phyloP scores from a whole-genome alignment of 2,797 vertebrate species.

The Urocyon cinereoargenteus region DNA sequence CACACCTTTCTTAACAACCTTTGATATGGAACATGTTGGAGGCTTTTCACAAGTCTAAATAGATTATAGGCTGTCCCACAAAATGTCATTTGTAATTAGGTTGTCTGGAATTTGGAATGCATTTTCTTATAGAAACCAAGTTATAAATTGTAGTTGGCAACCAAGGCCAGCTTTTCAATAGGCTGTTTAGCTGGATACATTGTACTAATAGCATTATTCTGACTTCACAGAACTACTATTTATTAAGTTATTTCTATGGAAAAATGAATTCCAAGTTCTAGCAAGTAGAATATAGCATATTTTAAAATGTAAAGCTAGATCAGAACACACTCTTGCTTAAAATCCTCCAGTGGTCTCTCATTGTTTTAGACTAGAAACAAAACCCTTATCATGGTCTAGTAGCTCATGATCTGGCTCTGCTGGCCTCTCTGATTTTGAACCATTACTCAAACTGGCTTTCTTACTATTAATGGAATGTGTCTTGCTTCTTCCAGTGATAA shows the following conservation, averaged over 20 bases:
- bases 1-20: constrained; percentile 77
- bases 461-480: not conserved
- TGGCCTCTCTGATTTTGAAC: constrained; percentile 5
- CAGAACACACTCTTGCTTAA: not conserved
- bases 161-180: constrained; percentile 67
- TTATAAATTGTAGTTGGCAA: constrained; percentile 78
- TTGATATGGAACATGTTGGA: constrained; percentile 63
- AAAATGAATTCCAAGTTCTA: constrained; percentile 74
- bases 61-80: constrained; percentile 73
- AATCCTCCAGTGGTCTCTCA: not conserved
- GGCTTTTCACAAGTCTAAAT: constrained; percentile 69
- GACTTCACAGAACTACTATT: constrained; percentile 67
- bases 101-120: constrained; percentile 75
- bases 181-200: constrained; percentile 64
- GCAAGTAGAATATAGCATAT: constrained; percentile 49
- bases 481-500: not conserved
- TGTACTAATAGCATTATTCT: constrained; percentile 78
- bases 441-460: not conserved
- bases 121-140: constrained; percentile 76
- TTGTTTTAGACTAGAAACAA: not conserved
- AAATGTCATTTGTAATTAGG: constrained; percentile 81
- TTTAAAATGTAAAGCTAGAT: constrained; percentile 54
- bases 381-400: not conserved
- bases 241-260: constrained; percentile 74
- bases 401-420: not conserved